Evolutionary conservation across 2,888 invertebrate species (phyloP), one percentile per base, ranked within the genome.

Genomic region (Nipponacmea schrenckii): DNA sequence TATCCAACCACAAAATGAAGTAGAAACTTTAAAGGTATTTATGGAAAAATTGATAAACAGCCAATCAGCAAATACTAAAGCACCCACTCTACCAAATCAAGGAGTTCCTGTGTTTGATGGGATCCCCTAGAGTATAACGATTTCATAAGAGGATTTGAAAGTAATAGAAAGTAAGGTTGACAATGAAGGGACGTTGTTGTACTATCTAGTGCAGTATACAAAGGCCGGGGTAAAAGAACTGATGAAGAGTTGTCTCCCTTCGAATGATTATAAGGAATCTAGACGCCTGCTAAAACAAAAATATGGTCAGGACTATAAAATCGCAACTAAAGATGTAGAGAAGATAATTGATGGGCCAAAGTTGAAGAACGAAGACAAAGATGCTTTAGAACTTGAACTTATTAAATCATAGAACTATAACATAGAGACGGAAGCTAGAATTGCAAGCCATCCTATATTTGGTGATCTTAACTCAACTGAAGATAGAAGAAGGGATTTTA

Each of bases 141-240:
- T 10, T 56, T 56, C 12, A 20, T 56, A 7, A 5, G 20, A 56
- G 56, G 10, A 10, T 56, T 56, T 56, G 56, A 56, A 12, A 64
- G 15, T 31, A 17, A 64, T 64, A 56, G 56, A 56, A 56, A 56
- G 8, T 7, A 56, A 56, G 20, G 12, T 12, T 10, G 20, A n/a
- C 10, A 12, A 56, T n/a, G 8, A 20, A 10, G 10, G 12, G 0
- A 12, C 56, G 2, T 12, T 7, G 12, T 8, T 56, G 10, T 56
- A 56, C 12, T 56, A 56, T n/a, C 50, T 71, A 12, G 68, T 69
- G 17, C 71, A 68, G 20, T 71, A 39, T 45, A 71, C 68, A n/a
- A 26, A 10, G 5, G 71, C 46, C 1, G 68, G 62, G 15, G 67
- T 67, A 0, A n/a, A 71, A 8, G 46, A 45, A 14, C 20, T 72